Percentiles rank a stretch among this genome's conserved stretches.
Conservation (phyloP, 2,888 invertebrate species). For the Galeopsomyia nigrocyanea region DNA sequence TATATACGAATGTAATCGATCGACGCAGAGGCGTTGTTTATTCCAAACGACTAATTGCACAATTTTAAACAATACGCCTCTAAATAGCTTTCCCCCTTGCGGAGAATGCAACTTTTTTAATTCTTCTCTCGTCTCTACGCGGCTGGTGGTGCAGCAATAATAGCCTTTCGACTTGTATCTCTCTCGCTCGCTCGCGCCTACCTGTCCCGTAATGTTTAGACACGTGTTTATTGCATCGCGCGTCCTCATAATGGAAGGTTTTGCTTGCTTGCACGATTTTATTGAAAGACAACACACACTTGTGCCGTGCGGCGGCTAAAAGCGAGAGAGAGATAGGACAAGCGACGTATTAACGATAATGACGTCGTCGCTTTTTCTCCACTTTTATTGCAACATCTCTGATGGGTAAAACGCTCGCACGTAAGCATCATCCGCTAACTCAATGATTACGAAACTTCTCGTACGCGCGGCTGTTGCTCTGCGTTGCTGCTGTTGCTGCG, state of each 20-base stretch:
- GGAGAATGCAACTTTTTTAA: background rate
- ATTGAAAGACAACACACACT: slow-evolving; percentile 3
- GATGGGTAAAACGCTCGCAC: background rate
- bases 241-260: slow-evolving; percentile 7
- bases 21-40: no score
- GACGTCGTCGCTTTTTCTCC: slow-evolving; percentile 13
- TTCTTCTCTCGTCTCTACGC: background rate
- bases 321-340: slow-evolving; percentile 16
- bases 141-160: background rate
- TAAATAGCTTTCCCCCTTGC: no score
- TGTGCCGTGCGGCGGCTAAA: background rate
- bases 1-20: no score
- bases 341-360: slow-evolving; percentile 27
- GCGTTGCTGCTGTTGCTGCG: no score
- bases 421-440: no score
- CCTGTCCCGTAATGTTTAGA: slow-evolving; percentile 18
- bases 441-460: background rate
- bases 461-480: no score
- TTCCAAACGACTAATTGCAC: no score
- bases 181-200: background rate
- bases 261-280: slow-evolving; percentile 12
- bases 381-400: slow-evolving; percentile 4
- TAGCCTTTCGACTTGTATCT: no score
- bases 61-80: no score
- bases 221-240: slow-evolving; percentile 9